These are phyloP conservation scores for Loxodonta africana DNA, from an alignment of 2,113 vertebrate genomes.

Conservation along the genomic window DNA sequence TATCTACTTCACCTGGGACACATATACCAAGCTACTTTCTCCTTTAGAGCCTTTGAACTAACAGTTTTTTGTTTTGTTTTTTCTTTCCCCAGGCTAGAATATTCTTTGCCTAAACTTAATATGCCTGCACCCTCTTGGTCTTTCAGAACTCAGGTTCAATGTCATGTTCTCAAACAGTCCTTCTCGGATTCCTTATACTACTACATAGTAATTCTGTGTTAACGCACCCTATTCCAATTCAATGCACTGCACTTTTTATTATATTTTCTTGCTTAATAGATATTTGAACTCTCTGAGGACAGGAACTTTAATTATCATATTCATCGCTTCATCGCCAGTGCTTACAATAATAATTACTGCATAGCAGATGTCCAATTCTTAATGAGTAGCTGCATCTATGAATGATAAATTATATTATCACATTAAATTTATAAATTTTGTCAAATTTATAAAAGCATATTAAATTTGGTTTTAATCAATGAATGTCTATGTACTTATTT, in stretches of 20 bases:
- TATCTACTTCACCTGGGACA: background rate
- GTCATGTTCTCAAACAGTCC: background rate
- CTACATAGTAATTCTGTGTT: background rate
- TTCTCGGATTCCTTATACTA: background rate
- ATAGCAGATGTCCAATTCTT: no score
- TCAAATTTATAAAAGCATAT: background rate
- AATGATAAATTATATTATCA: background rate
- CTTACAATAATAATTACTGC: background rate
- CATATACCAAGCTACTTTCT: accelerated
- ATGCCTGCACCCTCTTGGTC: background rate
- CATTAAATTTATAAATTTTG: background rate
- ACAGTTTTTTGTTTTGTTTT: background rate
- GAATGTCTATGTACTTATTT: background rate
- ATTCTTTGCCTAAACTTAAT: background rate
- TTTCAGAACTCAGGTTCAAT: background rate
- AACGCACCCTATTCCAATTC: background rate
- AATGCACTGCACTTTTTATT: background rate
- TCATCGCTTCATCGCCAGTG: accelerated
- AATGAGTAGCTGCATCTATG: background rate
- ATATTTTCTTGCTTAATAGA: background rate
- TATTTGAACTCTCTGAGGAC: background rate
- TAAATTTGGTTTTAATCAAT: background rate
- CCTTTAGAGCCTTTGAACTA: background rate
- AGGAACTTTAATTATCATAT: background rate
- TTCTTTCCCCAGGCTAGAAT: background rate